phyloP scores from a whole-genome alignment of 2,888 invertebrate species.

The Trichogramma evanescens region DNA sequence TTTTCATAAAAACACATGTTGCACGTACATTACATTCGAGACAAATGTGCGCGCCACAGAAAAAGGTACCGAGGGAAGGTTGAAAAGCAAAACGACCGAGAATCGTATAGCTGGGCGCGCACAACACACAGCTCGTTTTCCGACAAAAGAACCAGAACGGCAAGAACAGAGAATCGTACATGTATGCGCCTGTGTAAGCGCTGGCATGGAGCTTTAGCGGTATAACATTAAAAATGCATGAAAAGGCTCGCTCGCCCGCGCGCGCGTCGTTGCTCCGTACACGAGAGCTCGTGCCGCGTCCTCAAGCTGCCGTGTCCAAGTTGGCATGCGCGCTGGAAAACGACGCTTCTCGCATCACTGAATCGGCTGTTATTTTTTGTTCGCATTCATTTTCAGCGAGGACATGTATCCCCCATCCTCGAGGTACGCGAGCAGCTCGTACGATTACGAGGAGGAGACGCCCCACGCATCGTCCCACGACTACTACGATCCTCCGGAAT shows the following conservation, averaged over 20 bases:
- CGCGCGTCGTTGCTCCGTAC: neutral
- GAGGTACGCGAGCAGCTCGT: conserved; percentile 34
- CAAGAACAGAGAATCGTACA: too few relatives aligned
- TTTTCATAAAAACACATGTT: too few relatives aligned
- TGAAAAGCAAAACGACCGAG: too few relatives aligned
- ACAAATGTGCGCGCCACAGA: too few relatives aligned
- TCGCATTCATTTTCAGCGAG: conserved; percentile 26
- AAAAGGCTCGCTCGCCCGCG: neutral
- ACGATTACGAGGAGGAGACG: conserved; percentile 43
- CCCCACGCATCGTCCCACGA: conserved; percentile 43
- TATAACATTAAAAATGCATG: conserved; percentile 9
- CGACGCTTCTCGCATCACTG: neutral
- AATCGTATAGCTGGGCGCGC: too few relatives aligned
- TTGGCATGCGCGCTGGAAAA: neutral
- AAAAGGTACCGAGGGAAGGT: too few relatives aligned
- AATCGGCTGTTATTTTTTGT: conserved; percentile 1
- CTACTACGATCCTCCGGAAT: conserved; percentile 50
- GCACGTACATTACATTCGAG: too few relatives aligned
- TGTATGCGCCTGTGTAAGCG: too few relatives aligned
- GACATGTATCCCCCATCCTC: conserved; percentile 36
- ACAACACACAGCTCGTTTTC: too few relatives aligned
- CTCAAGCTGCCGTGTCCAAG: neutral
- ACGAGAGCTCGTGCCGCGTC: neutral
- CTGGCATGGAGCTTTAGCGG: neutral
- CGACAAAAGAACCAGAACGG: too few relatives aligned